Base-by-base conservation (phyloP, 2,888 invertebrate species). In the Hirtodrosophila alboralis region DNA sequence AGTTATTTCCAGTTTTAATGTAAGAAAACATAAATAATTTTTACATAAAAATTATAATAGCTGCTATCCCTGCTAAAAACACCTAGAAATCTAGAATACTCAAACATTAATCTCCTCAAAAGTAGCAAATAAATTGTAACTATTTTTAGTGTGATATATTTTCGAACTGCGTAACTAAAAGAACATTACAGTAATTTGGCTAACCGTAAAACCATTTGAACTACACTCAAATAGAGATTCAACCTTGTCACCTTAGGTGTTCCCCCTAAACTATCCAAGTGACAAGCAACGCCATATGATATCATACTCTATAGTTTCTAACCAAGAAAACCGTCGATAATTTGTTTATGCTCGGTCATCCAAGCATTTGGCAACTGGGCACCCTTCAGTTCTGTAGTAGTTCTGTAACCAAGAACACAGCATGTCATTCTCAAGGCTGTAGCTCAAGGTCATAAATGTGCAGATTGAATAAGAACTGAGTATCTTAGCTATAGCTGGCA, bases 331-430 rank as follows among this genome's bases (percentile, higher is more conserved):
- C 83, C 85, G 79, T 57, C 69, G 72, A 81, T 81, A 81, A 81
- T 81, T 71, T 81, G 59, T 49, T 81, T 81, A 84, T 78, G 62
- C 38, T 64, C 84, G 84, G 64, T 84, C 69, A 61, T 71, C 37
- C 48, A 53, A 27, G 33, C 49, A 40, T 56, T 52, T 57, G 48
- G 36, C 31, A 47, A 41, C 28, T 33, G 21, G 31, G 43, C 27
- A 30, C 26, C 13, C 26, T 26, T 6, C 23, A 6, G 23, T 23
- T 23, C n/a, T n/a, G n/a, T n/a, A n/a, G n/a, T n/a, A n/a, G n/a
- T n/a, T n/a, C n/a, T 23, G 23, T 23, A 23, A 23, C 47, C 56
- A 37, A 47, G 74, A 58, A 56, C 59, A 16, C 75, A 70, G 70
- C 48, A 52, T 51, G 52, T n/a, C 37, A 28, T 14, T 23, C 38